These are phyloP conservation scores for Diadegma fenestrale DNA, from an alignment of 2,888 invertebrate species.

Conservation along the genomic window DNA sequence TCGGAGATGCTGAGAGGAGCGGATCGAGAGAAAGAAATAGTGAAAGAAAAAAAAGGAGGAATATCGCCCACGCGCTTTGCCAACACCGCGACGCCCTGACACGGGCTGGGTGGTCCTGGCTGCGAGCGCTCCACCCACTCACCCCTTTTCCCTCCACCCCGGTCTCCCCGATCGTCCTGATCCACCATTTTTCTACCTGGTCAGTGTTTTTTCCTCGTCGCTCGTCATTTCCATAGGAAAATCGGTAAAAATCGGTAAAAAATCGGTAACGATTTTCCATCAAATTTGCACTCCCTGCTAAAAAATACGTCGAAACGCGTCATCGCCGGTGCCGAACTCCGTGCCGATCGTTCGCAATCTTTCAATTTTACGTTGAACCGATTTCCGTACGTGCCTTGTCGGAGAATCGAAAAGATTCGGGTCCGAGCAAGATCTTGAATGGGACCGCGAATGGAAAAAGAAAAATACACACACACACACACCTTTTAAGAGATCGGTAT, in stretches of 20 bases:
- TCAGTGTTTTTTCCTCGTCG: background rate
- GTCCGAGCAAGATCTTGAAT: slow-evolving; percentile 6
- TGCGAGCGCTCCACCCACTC: slow-evolving; percentile 83
- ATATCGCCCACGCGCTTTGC: slow-evolving; percentile 84
- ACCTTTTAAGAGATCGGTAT: slow-evolving; percentile 56
- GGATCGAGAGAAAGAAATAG: slow-evolving; percentile 65
- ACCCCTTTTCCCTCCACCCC: slow-evolving; percentile 76
- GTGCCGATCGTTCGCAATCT: background rate
- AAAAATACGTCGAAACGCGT: background rate
- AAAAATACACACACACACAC: background rate
- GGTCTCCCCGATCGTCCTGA: slow-evolving; percentile 70
- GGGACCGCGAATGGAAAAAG: slow-evolving; percentile 6
- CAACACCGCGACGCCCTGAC: slow-evolving; percentile 83
- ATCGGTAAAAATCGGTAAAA: background rate
- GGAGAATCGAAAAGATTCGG: background rate
- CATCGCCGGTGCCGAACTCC: background rate
- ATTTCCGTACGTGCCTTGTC: background rate
- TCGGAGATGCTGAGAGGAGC: slow-evolving; percentile 44
- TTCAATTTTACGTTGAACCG: background rate
- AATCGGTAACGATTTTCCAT: background rate
- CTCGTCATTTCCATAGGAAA: background rate
- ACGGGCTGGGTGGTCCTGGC: slow-evolving; percentile 84
- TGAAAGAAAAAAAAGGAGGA: slow-evolving; percentile 78
- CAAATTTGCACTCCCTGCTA: background rate
- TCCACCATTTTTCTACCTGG: slow-evolving; percentile 21